Evolutionary conservation across 2,888 invertebrate species (phyloP).

Genomic region (Phorcus lineatus): DNA sequence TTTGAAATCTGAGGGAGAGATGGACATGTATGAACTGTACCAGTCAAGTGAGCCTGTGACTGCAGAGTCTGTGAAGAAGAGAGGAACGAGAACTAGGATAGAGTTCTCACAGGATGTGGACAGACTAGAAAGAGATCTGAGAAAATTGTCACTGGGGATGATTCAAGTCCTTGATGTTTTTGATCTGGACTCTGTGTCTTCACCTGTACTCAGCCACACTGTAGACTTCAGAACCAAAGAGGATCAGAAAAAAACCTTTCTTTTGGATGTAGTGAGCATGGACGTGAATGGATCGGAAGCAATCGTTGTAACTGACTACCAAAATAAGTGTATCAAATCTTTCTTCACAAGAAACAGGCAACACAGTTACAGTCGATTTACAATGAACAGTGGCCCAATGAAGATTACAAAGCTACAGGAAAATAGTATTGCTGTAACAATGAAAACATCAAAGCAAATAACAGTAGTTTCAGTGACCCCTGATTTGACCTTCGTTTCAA

Average conservation of each 20-base stretch:
- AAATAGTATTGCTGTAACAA: neutral
- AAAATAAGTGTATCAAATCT: neutral
- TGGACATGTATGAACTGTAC: neutral
- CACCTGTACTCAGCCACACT: neutral
- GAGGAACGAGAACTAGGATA: neutral
- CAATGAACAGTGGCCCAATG: neutral
- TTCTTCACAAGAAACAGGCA: neutral
- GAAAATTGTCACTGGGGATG: neutral
- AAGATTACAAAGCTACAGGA: neutral
- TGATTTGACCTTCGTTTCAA: no score
- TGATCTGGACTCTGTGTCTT: neutral
- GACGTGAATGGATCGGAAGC: neutral
- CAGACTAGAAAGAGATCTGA: neutral
- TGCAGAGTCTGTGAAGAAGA: neutral
- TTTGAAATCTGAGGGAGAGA: neutral
- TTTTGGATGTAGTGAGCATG: neutral
- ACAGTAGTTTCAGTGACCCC: no score
- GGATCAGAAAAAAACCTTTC: neutral
- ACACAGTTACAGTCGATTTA: neutral
- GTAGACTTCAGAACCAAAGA: neutral
- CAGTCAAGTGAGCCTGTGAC: neutral
- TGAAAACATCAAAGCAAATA: no score
- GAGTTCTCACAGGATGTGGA: neutral
- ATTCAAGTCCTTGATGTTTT: neutral
- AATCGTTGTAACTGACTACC: neutral